Base-by-base conservation (phyloP, 1,140 invertebrate species). In the Megalopta genalis region DNA sequence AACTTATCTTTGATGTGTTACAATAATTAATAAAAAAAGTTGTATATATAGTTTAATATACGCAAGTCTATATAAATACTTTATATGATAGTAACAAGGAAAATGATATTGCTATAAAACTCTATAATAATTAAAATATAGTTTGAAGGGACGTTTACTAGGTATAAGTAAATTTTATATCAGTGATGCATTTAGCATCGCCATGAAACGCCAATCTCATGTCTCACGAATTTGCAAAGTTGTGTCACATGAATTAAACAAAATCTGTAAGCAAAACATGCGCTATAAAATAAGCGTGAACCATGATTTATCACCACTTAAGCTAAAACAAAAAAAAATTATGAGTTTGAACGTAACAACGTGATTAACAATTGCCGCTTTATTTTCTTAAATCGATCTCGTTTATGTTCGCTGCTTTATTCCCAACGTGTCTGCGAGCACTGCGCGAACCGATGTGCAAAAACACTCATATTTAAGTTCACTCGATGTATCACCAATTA, bases 1-100 rank as follows among this genome's bases (percentile, higher is more conserved):
- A 77, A 84, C 86, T 90, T 87, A 76, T 88, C 84, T 88, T 85
- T 85, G 83, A 81, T 88, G 83, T 87, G 86, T 90, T 87, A 84
- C 77, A 76, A 84, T 87, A 86, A 90, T 81, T 75, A 85, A 66
- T 84, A 87, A 79, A 85, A 86, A 81, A 87, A 52, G 83, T 84
- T 93, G 92, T 93, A 93, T 88, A 93, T 93, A 93, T 92, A 92
- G 90, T 92, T 93, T 93, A 90, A 92, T 92, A 92, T 91, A 91
- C 88, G 85, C 89, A 91, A 91, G 84, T 92, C 88, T 89, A 90
- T 90, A 91, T 90, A 92, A 91, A 91, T 91, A 92, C 91, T 92
- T 92, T 91, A 91, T 91, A 90, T 90, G 81, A 89, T 90, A 90
- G 87, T 87, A 88, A 90, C 73, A 63, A 81, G 72, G 87, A 86